Conservation (phyloP, 2,888 invertebrate genomes). For the Arrhopalites spinosus region DNA sequence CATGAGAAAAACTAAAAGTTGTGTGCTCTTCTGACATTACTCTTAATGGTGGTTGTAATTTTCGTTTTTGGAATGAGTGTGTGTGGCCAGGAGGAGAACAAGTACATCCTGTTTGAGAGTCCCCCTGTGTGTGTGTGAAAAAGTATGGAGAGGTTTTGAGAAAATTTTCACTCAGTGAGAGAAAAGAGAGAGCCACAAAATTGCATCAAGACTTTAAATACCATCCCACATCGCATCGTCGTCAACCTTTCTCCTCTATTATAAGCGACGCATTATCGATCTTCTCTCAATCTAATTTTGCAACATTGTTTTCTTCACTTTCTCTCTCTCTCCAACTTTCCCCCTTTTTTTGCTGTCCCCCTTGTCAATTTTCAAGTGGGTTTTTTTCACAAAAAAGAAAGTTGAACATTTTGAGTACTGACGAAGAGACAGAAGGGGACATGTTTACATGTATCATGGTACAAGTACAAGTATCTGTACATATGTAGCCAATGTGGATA, state of each 20-base stretch:
- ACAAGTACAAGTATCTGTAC: background rate
- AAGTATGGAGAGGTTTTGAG: background rate
- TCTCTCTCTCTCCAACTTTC: conserved; percentile 4
- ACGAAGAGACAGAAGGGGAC: background rate
- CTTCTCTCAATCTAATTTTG: conserved; percentile 35
- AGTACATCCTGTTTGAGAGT: background rate
- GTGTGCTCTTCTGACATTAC: conserved; percentile 13
- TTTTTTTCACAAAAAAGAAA: no score
- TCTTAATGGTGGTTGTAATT: conserved; percentile 29
- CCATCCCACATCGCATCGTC: background rate
- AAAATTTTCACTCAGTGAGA: background rate
- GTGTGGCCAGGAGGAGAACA: background rate
- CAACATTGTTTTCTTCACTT: conserved; percentile 31
- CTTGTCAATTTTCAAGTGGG: background rate
- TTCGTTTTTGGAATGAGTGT: conserved; percentile 12
- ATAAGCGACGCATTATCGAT: conserved; percentile 21
- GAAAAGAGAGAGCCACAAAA: conserved; percentile 1
- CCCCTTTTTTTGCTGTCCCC: background rate
- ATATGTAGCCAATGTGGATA: background rate
- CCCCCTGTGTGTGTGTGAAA: background rate
- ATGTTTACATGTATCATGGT: no score
- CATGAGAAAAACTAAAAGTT: background rate
- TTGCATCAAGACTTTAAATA: conserved; percentile 25
- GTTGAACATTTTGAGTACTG: background rate
- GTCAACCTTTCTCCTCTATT: background rate